A percentile compares a stretch with the other conserved stretches of the same genome.
These are phyloP conservation scores for Kradibia gibbosae DNA, from an alignment of 1,140 invertebrate species.

Conservation along the genomic window DNA sequence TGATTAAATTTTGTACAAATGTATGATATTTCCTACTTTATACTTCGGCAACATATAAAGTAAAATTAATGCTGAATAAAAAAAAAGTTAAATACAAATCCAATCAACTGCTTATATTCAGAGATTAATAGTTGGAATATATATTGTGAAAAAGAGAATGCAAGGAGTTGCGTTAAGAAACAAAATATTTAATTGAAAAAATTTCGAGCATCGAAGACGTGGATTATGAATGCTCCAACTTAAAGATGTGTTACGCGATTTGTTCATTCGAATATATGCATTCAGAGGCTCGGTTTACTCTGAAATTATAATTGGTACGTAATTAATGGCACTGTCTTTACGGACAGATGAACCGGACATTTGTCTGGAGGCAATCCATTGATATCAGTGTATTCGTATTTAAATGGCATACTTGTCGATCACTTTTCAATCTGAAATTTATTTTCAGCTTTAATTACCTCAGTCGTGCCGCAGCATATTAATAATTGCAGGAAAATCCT, in stretches of 20 bases:
- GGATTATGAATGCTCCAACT: constrained; percentile 8
- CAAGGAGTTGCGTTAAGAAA: background rate
- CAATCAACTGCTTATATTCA: background rate
- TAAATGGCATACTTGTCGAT: constrained; percentile 38
- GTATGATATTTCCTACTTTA: background rate
- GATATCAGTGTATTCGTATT: constrained; percentile 18
- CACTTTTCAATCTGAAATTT: constrained; percentile 15
- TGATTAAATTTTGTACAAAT: background rate
- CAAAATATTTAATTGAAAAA: constrained; percentile 6
- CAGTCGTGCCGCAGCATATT: constrained; percentile 44
- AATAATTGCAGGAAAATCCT: constrained; percentile 31
- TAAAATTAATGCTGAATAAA: too few species aligned
- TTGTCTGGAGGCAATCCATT: constrained; percentile 35
- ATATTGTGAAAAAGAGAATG: background rate
- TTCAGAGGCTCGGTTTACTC: background rate
- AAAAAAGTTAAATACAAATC: background rate
- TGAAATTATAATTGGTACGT: constrained; percentile 64
- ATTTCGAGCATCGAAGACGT: background rate
- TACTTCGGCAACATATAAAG: background rate
- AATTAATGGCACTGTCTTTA: constrained; percentile 65
- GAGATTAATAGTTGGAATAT: background rate
- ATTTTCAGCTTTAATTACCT: constrained; percentile 44
- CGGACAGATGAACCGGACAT: constrained; percentile 56
- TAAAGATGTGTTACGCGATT: constrained; percentile 40
- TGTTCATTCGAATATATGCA: background rate